These are phyloP conservation scores for Eucriotettix oculatus DNA, from an alignment of 2,888 invertebrate species.

Conservation along the genomic window DNA sequence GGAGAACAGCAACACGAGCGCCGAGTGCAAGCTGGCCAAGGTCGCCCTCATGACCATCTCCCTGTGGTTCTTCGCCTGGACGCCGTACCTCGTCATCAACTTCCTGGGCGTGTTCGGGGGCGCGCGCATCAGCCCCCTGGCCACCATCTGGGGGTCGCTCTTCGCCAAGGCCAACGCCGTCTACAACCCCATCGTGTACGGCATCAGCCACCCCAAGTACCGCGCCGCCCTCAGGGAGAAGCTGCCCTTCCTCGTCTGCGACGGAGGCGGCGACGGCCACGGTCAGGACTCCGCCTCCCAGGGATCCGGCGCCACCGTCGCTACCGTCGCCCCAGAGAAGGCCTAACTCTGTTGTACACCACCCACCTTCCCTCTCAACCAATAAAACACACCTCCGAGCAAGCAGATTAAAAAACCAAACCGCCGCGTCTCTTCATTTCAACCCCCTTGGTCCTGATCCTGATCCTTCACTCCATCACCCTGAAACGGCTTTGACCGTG, in stretches of 20 bases:
- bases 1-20: constrained; percentile 59
- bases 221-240: constrained; percentile 55
- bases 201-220: constrained; percentile 72
- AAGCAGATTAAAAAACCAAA: no score
- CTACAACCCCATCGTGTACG: constrained; percentile 83
- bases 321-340: constrained; percentile 17
- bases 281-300: constrained; percentile 38
- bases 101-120: constrained; percentile 62
- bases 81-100: constrained; percentile 73
- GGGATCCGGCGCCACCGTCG: constrained; percentile 48
- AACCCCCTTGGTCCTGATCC: no score
- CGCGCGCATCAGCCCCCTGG: constrained; percentile 55
- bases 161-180: constrained; percentile 85
- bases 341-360: not conserved
- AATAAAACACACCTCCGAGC: no score
- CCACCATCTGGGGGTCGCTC: constrained; percentile 77
- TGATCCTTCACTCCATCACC: no score
- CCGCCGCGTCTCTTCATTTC: no score
- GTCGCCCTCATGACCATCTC: constrained; percentile 81
- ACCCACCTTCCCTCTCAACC: no score
- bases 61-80: constrained; percentile 87
- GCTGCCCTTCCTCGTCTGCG: constrained; percentile 60
- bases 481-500: no score
- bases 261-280: constrained; percentile 26
- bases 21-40: constrained; percentile 76